These are phyloP conservation scores for Remorina albescens DNA, from an alignment of 2,797 vertebrate species.

Conservation along the genomic window DNA sequence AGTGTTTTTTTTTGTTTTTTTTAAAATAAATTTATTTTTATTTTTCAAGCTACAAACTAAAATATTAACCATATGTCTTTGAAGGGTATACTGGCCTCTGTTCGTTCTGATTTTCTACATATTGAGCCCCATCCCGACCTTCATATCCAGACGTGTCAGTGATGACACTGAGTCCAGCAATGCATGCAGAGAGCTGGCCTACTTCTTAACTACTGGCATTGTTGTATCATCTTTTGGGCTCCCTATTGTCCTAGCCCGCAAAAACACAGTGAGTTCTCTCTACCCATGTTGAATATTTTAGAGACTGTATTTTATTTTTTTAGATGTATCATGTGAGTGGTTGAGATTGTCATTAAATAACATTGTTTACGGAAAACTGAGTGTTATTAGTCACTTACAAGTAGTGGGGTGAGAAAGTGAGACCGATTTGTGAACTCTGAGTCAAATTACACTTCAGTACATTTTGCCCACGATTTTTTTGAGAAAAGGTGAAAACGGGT, in stretches of 20 bases:
- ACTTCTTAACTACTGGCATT: constrained; percentile 96
- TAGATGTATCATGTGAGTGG: too few species aligned
- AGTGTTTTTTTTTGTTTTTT: constrained; percentile 8
- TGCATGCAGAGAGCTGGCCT: constrained; percentile 92
- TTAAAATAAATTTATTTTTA: neutral
- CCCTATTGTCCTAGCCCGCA: constrained; percentile 91
- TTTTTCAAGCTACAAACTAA: neutral
- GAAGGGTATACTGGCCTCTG: constrained; percentile 94
- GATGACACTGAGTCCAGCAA: constrained; percentile 93
- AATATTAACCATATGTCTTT: constrained; percentile 2
- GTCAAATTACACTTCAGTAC: too few species aligned
- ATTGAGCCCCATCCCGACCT: constrained; percentile 92
- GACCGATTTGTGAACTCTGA: too few species aligned
- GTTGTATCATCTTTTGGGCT: constrained; percentile 95
- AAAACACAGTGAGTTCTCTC: constrained; percentile 85
- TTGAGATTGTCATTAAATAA: too few species aligned
- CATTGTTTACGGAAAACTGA: too few species aligned
- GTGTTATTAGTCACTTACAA: neutral
- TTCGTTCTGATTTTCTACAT: constrained; percentile 94
- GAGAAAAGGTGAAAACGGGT: neutral
- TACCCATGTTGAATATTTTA: constrained; percentile 25
- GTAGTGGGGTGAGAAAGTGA: too few species aligned
- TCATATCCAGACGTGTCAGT: constrained; percentile 89
- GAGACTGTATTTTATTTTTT: neutral
- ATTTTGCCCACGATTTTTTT: neutral